phyloP scores from a whole-genome alignment of 53 echinoderm and acorn worm genomes.

The Pentamera pediparva region DNA sequence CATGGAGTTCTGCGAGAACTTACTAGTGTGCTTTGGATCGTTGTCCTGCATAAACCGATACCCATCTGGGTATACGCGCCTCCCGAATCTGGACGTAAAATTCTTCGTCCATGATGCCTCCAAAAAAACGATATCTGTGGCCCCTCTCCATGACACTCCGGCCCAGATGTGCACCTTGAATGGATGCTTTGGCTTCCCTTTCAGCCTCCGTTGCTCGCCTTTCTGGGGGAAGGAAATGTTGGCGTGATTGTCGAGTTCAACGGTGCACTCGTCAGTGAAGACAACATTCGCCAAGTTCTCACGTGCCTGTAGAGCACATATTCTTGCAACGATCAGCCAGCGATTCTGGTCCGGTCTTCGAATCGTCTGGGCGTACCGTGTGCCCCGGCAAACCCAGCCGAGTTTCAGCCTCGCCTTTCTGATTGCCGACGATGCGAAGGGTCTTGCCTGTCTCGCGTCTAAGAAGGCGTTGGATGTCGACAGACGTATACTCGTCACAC shows the following conservation, averaged over 20 bases:
- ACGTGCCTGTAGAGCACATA: too few relatives aligned
- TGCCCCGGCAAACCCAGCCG: background rate
- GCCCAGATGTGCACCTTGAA: slow-evolving; percentile 58
- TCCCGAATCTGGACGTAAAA: slow-evolving; percentile 34
- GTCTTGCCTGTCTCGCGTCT: background rate
- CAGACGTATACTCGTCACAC: background rate
- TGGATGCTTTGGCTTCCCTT: slow-evolving; percentile 29
- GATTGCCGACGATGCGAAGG: background rate
- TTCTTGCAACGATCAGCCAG: too few relatives aligned
- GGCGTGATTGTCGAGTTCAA: slow-evolving; percentile 34
- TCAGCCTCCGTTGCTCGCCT: background rate
- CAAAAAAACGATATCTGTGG: slow-evolving; percentile 29
- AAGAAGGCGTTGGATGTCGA: background rate
- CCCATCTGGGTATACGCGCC: slow-evolving; percentile 28
- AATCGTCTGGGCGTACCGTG: slow-evolving; percentile 3
- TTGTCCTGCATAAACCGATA: slow-evolving; percentile 61
- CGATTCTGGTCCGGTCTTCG: too few relatives aligned
- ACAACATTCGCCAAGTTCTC: slow-evolving; percentile 30
- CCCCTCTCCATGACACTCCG: slow-evolving; percentile 38
- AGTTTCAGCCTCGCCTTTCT: background rate
- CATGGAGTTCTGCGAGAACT: slow-evolving; percentile 30
- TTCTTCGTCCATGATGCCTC: slow-evolving; percentile 47
- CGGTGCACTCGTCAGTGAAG: slow-evolving; percentile 54
- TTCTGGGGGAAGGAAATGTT: background rate
- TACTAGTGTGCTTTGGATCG: slow-evolving; percentile 61